phyloP scores from a whole-genome alignment of 2,113 vertebrate genomes.

The Oryctolagus cuniculus region DNA sequence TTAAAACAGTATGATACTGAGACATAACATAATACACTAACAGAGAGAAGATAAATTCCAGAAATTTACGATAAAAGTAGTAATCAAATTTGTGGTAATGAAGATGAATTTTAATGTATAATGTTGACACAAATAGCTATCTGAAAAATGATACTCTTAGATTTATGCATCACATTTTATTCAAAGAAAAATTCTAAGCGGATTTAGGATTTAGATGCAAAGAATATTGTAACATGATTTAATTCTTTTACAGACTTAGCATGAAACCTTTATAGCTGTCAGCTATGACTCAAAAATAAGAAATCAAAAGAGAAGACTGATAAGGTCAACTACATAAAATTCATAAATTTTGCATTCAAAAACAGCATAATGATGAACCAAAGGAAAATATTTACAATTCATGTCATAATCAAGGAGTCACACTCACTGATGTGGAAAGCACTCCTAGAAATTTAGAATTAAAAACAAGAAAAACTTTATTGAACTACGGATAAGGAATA shows the following conservation, averaged over 20 bases:
- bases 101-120: not conserved
- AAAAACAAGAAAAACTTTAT: not conserved
- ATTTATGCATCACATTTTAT: not conserved
- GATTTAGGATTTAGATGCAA: not conserved
- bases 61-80: not conserved
- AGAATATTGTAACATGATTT: not conserved
- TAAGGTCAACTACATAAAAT: not conserved
- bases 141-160: not conserved
- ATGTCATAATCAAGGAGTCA: not conserved
- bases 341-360: slow-evolving; percentile 13
- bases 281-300: not conserved
- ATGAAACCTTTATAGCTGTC: not conserved
- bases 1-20: not conserved
- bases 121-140: not conserved
- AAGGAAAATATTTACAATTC: not conserved
- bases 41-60: not conserved
- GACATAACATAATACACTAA: not conserved
- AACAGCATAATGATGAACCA: not conserved
- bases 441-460: not conserved
- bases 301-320: not conserved
- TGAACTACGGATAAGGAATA: not conserved
- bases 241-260: not conserved
- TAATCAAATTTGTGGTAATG: not conserved
- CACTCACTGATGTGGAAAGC: not conserved
- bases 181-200: not conserved